Evolutionary conservation across 2,113 vertebrate species (phyloP).

Genomic region (Antennarius striatus): DNA sequence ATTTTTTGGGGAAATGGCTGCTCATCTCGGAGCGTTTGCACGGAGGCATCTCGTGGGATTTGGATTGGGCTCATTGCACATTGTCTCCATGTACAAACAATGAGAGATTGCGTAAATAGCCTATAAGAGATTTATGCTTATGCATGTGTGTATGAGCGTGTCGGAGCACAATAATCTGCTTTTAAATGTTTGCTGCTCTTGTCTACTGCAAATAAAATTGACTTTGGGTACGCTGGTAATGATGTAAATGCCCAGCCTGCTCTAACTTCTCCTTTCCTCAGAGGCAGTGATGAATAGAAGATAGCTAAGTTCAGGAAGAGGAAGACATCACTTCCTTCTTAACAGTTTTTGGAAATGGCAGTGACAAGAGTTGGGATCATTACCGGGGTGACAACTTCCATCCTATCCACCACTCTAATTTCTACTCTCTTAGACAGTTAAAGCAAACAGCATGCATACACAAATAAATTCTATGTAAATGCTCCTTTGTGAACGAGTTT

Average conservation of each 20-base stretch:
- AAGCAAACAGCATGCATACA: background rate
- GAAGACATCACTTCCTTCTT: background rate
- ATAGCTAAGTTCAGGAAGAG: too few species aligned
- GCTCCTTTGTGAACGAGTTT: too few species aligned
- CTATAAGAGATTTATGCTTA: constrained; percentile 44
- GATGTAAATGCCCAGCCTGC: constrained; percentile 4
- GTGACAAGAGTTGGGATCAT: too few species aligned
- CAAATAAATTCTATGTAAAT: too few species aligned
- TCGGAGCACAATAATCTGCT: constrained; percentile 19
- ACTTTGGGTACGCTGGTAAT: constrained; percentile 22
- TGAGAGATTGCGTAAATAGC: constrained; percentile 56
- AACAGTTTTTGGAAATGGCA: too few species aligned
- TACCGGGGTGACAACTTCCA: too few species aligned
- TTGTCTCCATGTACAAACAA: constrained; percentile 53
- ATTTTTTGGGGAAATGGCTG: constrained; percentile 57
- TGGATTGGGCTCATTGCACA: constrained; percentile 42
- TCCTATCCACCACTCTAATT: background rate
- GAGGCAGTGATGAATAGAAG: too few species aligned
- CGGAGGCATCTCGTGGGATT: constrained; percentile 35
- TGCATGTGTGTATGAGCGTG: constrained; percentile 15
- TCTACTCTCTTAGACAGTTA: background rate
- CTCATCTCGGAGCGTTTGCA: constrained; percentile 40
- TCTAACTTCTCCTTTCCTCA: too few species aligned
- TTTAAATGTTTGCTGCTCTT: constrained; percentile 24
- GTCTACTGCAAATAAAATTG: constrained; percentile 11